Percentiles rank a stretch among this genome's conserved stretches.
These are phyloP conservation scores for Siniperca obscura DNA, from an alignment of 2,797 vertebrate genomes.

Conservation along the genomic window DNA sequence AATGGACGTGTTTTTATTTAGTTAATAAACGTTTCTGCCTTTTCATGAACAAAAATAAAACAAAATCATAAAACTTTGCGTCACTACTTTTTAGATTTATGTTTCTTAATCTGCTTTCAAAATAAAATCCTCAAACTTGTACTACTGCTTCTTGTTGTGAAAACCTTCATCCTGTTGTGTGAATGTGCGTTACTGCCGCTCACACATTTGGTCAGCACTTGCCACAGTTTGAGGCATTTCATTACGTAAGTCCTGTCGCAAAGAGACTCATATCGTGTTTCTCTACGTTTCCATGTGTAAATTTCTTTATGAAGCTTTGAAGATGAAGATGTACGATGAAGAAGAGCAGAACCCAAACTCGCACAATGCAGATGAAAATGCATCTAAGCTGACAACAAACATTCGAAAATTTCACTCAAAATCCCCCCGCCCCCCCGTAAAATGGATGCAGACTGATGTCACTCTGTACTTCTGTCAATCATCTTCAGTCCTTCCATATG, in stretches of 20 bases:
- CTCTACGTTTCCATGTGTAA: background rate
- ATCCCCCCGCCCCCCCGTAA: background rate
- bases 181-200: background rate
- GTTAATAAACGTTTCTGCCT: too few species aligned
- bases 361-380: too few species aligned
- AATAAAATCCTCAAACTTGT: background rate
- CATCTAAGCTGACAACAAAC: background rate
- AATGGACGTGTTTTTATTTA: too few species aligned
- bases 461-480: background rate
- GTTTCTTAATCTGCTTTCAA: background rate
- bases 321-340: too few species aligned
- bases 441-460: conserved; percentile 4
- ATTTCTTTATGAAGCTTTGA: background rate
- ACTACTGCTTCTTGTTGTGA: too few species aligned
- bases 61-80: too few species aligned
- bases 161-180: too few species aligned
- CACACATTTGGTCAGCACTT: too few species aligned
- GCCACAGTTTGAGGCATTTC: background rate
- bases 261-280: background rate
- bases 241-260: background rate
- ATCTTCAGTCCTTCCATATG: conserved; percentile 1
- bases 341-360: background rate
- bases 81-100: too few species aligned
- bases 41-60: too few species aligned
- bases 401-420: too few species aligned